Evolutionary conservation across 2,888 invertebrate genomes (phyloP), one percentile per base, ranked within the genome.

Genomic region (Xestia rhomboidea): DNA sequence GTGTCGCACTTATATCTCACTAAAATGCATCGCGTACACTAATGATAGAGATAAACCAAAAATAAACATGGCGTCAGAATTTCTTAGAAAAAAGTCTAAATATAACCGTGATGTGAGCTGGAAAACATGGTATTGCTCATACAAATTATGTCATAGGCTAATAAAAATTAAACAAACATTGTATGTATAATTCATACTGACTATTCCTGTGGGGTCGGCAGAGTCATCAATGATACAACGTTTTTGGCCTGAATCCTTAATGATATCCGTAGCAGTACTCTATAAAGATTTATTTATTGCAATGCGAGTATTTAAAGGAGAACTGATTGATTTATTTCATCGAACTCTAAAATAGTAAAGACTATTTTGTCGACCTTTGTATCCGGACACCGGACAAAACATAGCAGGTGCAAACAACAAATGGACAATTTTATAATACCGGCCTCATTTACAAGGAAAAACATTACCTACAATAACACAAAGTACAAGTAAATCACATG

Each of bases 1-100:
- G 21, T 51, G 15, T 60, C 34, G 27, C 67, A 62, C 15, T 44
- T 67, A 44, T 46, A 76, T 44, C 81, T 66, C 15, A 51, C 21
- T 51, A 34, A 67, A 70, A 70, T 70, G 80, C 82, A 80, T 80
- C 10, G 44, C 49, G 51, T 24, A 62, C n/a, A 63, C 24, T 62
- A 49, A 82, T 82, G 67, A 34, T n/a, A 44, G 64, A 76, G 64
- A 69, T 82, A 86, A 82, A 72, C 69, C 68, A 57, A 88, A 89
- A 90, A 90, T 89, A 90, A 89, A 87, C 78, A 82, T 88, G 76
- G 75, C 87, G 85, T 88, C 88, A 88, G 74, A 85, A 81, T 86
- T 89, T 87, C 80, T 82, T 54, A 51, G 86, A 83, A 89, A 86
- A 81, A 44, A 21, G 24, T 83, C 89, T 92, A 91, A 88, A 88